phyloP scores from a whole-genome alignment of 1,140 invertebrate species.

The Micrasema longulum region DNA sequence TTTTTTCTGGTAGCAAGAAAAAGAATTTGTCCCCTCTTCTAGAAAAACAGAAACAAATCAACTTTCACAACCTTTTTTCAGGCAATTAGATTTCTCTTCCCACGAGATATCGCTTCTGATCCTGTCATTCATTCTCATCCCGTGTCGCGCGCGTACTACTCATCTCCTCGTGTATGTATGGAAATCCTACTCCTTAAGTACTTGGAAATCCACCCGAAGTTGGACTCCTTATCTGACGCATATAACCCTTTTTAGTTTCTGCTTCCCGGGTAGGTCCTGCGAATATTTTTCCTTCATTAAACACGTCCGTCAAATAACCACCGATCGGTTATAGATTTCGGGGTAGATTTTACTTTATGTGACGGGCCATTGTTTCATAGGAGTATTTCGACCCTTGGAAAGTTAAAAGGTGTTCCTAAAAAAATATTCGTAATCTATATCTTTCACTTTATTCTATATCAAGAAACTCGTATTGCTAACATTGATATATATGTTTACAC shows the following conservation, averaged over 20 bases:
- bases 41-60: conserved; percentile 31
- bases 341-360: conserved; percentile 26
- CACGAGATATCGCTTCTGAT: conserved; percentile 25
- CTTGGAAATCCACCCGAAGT: conserved; percentile 23
- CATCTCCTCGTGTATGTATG: conserved; percentile 18
- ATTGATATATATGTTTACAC: no score
- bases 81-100: conserved; percentile 25
- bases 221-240: conserved; percentile 19
- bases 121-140: conserved; percentile 17
- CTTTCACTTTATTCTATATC: no score
- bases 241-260: conserved; percentile 36
- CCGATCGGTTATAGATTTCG: conserved; percentile 45
- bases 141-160: conserved; percentile 20
- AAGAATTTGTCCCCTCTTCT: not conserved
- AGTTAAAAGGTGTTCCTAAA: no score
- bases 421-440: no score
- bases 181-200: conserved; percentile 22
- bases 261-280: conserved; percentile 3
- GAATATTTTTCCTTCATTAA: conserved; percentile 48
- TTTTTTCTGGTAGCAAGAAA: not conserved
- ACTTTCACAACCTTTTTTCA: conserved; percentile 23
- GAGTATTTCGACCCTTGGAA: not conserved
- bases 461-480: no score
- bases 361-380: conserved; percentile 16
- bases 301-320: conserved; percentile 52